Conservation (phyloP, 92 coral and sea anemone species). For the Heliopora coerulea region DNA sequence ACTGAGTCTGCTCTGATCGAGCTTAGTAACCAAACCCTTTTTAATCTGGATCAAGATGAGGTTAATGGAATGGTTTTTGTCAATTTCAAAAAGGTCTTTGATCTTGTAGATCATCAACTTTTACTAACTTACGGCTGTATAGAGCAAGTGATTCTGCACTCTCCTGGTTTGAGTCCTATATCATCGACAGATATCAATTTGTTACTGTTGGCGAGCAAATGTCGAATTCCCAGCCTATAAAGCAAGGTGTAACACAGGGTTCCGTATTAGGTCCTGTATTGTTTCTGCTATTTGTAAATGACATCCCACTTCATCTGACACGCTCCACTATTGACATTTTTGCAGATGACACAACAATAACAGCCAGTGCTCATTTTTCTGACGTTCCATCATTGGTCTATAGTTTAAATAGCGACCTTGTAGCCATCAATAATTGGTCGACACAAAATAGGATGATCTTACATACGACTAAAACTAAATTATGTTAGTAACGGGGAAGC, state of each 20-base stretch:
- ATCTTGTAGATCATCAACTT: slow-evolving; percentile 54
- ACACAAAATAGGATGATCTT: slow-evolving; percentile 39
- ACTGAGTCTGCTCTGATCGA: slow-evolving; percentile 61
- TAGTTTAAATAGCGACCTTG: slow-evolving; percentile 44
- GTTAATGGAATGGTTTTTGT: slow-evolving; percentile 54
- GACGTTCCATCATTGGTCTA: slow-evolving; percentile 43
- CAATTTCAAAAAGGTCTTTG: slow-evolving; percentile 59
- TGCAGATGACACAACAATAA: slow-evolving; percentile 55
- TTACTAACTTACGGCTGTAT: slow-evolving; percentile 44
- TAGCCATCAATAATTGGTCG: slow-evolving; percentile 39
- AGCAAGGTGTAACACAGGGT: slow-evolving; percentile 54
- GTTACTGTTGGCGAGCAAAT: slow-evolving; percentile 24
- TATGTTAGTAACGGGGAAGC: slow-evolving; percentile 45
- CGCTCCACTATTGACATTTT: slow-evolving; percentile 22
- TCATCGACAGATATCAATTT: slow-evolving; percentile 43
- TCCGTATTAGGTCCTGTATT: slow-evolving; percentile 39
- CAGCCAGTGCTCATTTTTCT: slow-evolving; percentile 41
- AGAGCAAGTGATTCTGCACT: slow-evolving; percentile 35
- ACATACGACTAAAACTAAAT: slow-evolving; percentile 47
- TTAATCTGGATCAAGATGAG: slow-evolving; percentile 56
- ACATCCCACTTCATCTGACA: no score
- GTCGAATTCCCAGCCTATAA: slow-evolving; percentile 31
- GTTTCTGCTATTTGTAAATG: slow-evolving; percentile 24
- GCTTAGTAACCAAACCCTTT: slow-evolving; percentile 52
- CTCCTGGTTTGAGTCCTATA: slow-evolving; percentile 55